Evolutionary conservation across 2,797 vertebrate species (phyloP).

Genomic region (Poeciliopsis infans): DNA sequence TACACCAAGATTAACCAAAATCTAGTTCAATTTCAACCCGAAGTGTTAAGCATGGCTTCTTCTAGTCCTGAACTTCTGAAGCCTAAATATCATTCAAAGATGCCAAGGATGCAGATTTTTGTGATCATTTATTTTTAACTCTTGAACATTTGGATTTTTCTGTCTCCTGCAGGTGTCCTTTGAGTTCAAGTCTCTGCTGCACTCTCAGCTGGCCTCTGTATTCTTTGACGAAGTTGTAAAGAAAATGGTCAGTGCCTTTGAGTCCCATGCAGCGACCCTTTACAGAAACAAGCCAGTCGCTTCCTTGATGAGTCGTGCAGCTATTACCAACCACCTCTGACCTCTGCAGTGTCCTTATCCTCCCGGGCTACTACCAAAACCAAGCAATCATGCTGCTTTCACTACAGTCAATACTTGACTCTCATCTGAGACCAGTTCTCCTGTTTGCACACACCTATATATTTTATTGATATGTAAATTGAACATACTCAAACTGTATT

Average conservation of each 20-base stretch:
- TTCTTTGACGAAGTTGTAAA: conserved; percentile 86
- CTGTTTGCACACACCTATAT: conserved; percentile 29
- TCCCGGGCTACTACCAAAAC: conserved; percentile 1
- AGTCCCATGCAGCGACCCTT: conserved; percentile 71
- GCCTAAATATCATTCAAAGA: neutral
- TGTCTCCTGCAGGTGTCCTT: conserved; percentile 79
- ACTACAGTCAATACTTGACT: conserved; percentile 1
- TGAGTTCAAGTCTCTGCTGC: conserved; percentile 84
- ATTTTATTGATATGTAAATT: conserved; percentile 15
- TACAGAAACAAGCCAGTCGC: conserved; percentile 54
- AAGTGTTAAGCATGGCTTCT: conserved; percentile 1
- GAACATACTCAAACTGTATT: conserved; percentile 35
- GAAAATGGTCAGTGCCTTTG: conserved; percentile 84
- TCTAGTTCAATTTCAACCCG: conserved; percentile 4
- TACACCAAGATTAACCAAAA: conserved; percentile 27
- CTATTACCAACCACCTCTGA: conserved; percentile 19
- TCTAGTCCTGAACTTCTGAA: neutral
- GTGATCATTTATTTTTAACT: neutral
- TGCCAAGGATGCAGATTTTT: neutral
- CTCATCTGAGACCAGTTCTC: conserved; percentile 37
- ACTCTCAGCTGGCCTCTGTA: conserved; percentile 80
- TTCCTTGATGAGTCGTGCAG: conserved; percentile 30
- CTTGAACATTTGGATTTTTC: neutral
- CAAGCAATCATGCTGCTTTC: neutral
- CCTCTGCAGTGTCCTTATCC: neutral